Conservation (phyloP, 2,797 vertebrate genomes). For the Hephaestus fuliginosus region DNA sequence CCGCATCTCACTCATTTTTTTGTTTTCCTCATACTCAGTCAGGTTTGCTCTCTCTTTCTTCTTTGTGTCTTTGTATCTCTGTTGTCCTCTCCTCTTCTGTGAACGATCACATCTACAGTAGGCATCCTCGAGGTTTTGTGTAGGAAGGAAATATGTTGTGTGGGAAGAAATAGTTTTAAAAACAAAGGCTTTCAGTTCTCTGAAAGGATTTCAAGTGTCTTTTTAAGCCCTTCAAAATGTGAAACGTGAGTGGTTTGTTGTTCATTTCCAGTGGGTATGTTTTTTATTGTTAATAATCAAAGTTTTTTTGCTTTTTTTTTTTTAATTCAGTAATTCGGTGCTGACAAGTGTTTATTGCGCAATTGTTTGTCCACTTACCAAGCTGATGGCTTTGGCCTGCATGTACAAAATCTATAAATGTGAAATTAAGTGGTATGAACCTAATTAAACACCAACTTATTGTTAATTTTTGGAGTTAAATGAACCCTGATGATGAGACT, state of each 20-base stretch:
- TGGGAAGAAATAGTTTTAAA: conserved; percentile 38
- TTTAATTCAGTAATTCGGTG: not conserved
- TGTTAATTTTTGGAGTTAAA: conserved; percentile 28
- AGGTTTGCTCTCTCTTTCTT: conserved; percentile 12
- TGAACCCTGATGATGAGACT: conserved; percentile 32
- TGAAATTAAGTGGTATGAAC: conserved; percentile 29
- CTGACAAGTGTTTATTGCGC: conserved; percentile 33
- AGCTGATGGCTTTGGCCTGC: conserved; percentile 21
- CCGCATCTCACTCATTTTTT: not conserved
- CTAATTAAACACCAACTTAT: conserved; percentile 41
- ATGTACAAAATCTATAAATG: conserved; percentile 25
- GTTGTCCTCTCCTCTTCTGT: conserved; percentile 15
- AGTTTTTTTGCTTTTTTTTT: not conserved
- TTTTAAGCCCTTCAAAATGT: conserved; percentile 22
- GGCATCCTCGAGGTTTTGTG: conserved; percentile 49
- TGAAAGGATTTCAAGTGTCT: conserved; percentile 28
- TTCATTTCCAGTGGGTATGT: not conserved
- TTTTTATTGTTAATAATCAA: conserved; percentile 1
- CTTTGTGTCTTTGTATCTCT: conserved; percentile 32
- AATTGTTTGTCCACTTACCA: conserved; percentile 28
- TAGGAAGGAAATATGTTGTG: conserved; percentile 42
- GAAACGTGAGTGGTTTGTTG: conserved; percentile 5
- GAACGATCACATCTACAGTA: conserved; percentile 35
- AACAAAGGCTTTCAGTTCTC: conserved; percentile 31
- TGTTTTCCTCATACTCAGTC: conserved; percentile 21